A percentile compares a stretch with the other conserved stretches of the same genome.
Conservation (phyloP, 2,888 invertebrate genomes). For the Volucella bombylans region DNA sequence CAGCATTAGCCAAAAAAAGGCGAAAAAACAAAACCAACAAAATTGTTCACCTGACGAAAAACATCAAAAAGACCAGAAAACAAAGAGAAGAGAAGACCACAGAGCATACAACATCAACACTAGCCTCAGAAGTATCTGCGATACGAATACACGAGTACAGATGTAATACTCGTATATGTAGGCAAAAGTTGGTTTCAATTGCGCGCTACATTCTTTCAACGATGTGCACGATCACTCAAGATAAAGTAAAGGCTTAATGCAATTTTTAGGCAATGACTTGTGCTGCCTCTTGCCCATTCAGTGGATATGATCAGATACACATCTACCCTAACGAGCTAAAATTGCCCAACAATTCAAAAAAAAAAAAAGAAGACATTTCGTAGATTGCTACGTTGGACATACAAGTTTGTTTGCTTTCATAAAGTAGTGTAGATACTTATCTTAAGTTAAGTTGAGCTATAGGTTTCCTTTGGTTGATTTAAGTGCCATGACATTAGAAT, state of each 20-base stretch:
- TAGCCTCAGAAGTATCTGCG: conserved; percentile 38
- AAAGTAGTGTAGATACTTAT: conserved; percentile 11
- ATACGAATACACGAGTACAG: conserved; percentile 13
- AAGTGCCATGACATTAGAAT: too few species aligned
- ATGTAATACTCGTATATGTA: too few species aligned
- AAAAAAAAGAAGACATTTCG: conserved; percentile 23
- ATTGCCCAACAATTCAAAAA: conserved; percentile 17
- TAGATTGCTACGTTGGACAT: conserved; percentile 28
- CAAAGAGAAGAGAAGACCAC: conserved; percentile 18
- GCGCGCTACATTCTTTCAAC: conserved; percentile 48
- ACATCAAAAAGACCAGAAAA: conserved; percentile 27
- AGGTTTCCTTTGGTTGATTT: background rate
- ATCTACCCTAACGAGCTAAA: conserved; percentile 64
- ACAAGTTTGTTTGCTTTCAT: background rate
- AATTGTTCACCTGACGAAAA: conserved; percentile 66
- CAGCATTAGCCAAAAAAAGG: conserved; percentile 47
- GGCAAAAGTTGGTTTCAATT: conserved; percentile 64
- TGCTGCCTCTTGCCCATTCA: conserved; percentile 51
- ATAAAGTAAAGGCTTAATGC: conserved; percentile 41
- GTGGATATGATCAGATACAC: conserved; percentile 58
- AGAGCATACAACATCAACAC: conserved; percentile 19
- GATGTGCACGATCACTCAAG: conserved; percentile 14
- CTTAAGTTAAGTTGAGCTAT: conserved; percentile 1
- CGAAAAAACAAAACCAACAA: conserved; percentile 3
- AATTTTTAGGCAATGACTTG: conserved; percentile 64